Evolutionary conservation across 2,797 vertebrate genomes (phyloP), one percentile per base, ranked within the genome.

Genomic region (Yasuhikotakia modesta): DNA sequence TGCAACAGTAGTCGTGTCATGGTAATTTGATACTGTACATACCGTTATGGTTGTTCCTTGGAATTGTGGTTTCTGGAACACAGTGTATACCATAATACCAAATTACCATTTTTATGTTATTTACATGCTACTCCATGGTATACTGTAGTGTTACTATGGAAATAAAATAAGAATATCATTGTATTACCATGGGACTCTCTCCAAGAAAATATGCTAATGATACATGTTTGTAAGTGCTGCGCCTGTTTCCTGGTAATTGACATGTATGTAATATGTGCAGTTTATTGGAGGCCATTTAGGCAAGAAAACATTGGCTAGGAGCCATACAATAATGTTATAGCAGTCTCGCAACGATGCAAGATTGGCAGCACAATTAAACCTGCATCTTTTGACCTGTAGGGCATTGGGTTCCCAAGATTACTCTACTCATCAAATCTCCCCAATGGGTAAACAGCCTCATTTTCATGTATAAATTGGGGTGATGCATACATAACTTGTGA

Each of bases 371-470:
- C 30, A 65, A 21, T 52, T 64, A 17, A 52, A 24, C 14, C 14
- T 0, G 14, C 35, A 64, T 74, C 30, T 2, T 53, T 39, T 24
- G 16, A 55, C 30, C 10, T 52, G 24, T 27, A 22, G 13, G 4
- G 43, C 4, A 0, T 19, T 1, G n/a, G 13, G 2, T 30, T 30
- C 3, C 5, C 0, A 45, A 48, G 17, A 48, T 61, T 48, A 30
- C 27, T 39, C 5, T 12, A 4, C 45, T n/a, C n/a, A n/a, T n/a
- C n/a, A 43, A 57, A 4, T 65, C 7, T 58, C 43, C 43, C 53
- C 1, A 27, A n/a, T n/a, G 22, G 57, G 55, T 24, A 70, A 69
- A 70, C 66, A 77, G 50, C 19, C 45, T 63, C 10, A 53, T 78
- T 53, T 70, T 63, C 39, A 63, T 6, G 11, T 63, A 30, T 48